Evolutionary conservation across 1,140 invertebrate species (phyloP).

Genomic region (Apis dorsata): DNA sequence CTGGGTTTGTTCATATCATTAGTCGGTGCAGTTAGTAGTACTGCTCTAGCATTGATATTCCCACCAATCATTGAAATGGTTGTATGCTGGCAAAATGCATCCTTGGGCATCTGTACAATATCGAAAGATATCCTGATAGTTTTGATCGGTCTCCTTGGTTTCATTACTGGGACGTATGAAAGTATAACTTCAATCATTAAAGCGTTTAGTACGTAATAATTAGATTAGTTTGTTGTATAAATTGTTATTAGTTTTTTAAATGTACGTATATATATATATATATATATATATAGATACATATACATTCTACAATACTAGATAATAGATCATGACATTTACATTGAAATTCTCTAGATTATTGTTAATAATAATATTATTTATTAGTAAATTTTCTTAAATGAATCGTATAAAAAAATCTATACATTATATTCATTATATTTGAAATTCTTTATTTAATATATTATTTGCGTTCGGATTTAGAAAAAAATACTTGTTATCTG

Average conservation of each 20-base stretch:
- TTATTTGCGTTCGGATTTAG: not conserved
- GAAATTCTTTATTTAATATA: not conserved
- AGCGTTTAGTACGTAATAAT: conserved; percentile 65
- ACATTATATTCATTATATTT: not conserved
- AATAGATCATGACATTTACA: conserved; percentile 54
- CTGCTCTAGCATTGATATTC: conserved; percentile 91
- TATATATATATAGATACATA: not conserved
- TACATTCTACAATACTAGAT: conserved; percentile 6
- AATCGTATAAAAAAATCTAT: no score
- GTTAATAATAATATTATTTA: conserved; percentile 13
- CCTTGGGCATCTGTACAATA: conserved; percentile 76
- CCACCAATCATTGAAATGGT: conserved; percentile 93
- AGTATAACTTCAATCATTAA: conserved; percentile 84
- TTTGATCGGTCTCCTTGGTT: conserved; percentile 85
- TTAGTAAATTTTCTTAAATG: not conserved
- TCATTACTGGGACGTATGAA: conserved; percentile 87
- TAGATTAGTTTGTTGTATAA: conserved; percentile 19
- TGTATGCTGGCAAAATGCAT: conserved; percentile 79
- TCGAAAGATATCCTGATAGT: conserved; percentile 85
- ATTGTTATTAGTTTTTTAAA: conserved; percentile 33
- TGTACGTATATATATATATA: conserved; percentile 4
- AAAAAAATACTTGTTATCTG: not conserved
- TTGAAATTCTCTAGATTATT: conserved; percentile 20
- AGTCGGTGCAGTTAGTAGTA: conserved; percentile 93
- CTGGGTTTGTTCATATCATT: conserved; percentile 93